phyloP scores from a whole-genome alignment of 2,113 vertebrate species.

The Vombatus ursinus region DNA sequence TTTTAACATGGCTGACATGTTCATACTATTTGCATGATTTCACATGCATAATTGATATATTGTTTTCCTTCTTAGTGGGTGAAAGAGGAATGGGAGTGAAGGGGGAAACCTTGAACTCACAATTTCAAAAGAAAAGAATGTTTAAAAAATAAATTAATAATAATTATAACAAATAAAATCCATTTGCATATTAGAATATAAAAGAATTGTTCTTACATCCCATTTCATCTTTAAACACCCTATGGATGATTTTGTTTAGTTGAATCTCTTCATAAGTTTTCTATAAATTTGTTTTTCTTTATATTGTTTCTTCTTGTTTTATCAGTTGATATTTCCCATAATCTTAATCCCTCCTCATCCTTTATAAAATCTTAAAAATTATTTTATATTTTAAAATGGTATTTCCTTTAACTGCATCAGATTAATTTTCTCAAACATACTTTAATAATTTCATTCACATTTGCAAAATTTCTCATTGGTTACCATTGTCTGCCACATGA shows the following conservation, averaged over 20 bases:
- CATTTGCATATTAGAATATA: neutral
- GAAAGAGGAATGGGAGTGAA: neutral
- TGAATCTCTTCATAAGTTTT: neutral
- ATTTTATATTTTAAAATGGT: neutral
- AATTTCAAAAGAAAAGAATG: neutral
- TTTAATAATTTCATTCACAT: slow-evolving; percentile 16
- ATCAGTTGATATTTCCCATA: neutral
- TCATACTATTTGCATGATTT: neutral
- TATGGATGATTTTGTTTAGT: neutral
- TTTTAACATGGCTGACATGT: too few relatives aligned
- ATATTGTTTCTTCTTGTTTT: neutral
- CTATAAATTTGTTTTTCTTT: neutral
- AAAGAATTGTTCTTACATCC: neutral
- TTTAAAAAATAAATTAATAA: neutral
- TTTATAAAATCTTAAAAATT: neutral
- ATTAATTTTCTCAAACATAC: neutral
- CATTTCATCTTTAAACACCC: neutral
- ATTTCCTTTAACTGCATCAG: neutral
- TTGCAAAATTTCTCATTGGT: neutral
- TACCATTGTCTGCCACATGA: neutral
- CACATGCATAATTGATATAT: neutral
- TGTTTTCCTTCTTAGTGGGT: too few relatives aligned
- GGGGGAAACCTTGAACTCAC: neutral
- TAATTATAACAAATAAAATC: neutral
- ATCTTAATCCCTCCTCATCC: neutral